Evolutionary conservation across 2,888 invertebrate genomes (phyloP).

Genomic region (Caenorhabditis doughertyi): DNA sequence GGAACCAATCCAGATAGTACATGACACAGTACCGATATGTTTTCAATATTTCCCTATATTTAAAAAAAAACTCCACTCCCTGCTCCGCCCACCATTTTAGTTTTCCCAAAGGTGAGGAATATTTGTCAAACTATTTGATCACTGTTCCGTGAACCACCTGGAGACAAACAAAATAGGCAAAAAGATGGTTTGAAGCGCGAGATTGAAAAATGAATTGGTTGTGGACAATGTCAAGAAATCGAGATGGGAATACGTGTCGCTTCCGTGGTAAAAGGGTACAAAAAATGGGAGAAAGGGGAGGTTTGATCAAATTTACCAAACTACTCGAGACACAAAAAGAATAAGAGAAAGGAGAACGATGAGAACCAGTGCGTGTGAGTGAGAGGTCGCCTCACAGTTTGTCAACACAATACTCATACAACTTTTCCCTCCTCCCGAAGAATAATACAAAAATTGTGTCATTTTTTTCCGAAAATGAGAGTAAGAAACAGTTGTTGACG

Average conservation of each 20-base stretch:
- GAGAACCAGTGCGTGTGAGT: constrained; percentile 58
- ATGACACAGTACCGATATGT: not conserved
- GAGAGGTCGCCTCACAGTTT: constrained; percentile 57
- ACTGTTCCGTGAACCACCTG: constrained; percentile 47
- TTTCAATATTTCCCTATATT: constrained; percentile 20
- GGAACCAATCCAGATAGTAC: constrained; percentile 22
- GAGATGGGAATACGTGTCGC: constrained; percentile 44
- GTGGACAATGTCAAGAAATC: constrained; percentile 39
- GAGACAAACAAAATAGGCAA: constrained; percentile 36
- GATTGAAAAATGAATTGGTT: constrained; percentile 23
- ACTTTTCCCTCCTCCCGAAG: constrained; percentile 32
- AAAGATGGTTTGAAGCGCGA: constrained; percentile 16
- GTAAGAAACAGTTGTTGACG: constrained; percentile 34
- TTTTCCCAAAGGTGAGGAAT: constrained; percentile 30
- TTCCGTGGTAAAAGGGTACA: constrained; percentile 31
- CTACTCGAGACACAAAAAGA: constrained; percentile 56
- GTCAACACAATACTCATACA: constrained; percentile 62
- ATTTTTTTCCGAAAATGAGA: constrained; percentile 35
- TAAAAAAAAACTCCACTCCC: not conserved
- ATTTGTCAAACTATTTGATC: constrained; percentile 44
- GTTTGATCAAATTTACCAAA: constrained; percentile 64
- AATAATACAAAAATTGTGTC: constrained; percentile 49
- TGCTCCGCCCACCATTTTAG: constrained; percentile 32
- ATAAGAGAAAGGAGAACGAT: constrained; percentile 33
- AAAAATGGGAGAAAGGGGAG: constrained; percentile 39